These are phyloP conservation scores for Pagetopsis macropterus DNA, from an alignment of 2,797 vertebrate genomes.

Conservation along the genomic window DNA sequence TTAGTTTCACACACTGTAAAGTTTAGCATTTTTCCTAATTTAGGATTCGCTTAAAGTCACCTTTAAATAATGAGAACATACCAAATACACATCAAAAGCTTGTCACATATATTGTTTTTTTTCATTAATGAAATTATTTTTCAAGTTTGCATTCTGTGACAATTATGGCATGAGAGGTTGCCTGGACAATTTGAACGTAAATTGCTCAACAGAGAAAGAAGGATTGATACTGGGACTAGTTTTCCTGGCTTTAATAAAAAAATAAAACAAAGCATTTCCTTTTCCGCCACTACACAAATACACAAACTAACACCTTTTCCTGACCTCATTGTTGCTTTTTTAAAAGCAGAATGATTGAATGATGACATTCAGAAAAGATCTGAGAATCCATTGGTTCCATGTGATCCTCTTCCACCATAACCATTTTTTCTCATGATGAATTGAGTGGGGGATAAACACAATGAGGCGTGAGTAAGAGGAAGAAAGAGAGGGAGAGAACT, in stretches of 20 bases:
- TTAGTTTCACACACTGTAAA: neutral
- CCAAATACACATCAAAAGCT: neutral
- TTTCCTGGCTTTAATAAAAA: constrained; percentile 2
- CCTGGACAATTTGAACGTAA: too few species aligned
- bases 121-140: neutral
- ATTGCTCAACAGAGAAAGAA: neutral
- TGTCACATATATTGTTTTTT: neutral
- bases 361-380: constrained; percentile 40
- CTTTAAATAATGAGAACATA: neutral
- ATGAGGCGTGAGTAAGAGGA: constrained; percentile 7
- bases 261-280: neutral
- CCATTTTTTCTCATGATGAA: constrained; percentile 60
- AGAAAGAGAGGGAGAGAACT: constrained; percentile 35
- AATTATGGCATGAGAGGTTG: neutral
- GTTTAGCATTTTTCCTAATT: too few species aligned
- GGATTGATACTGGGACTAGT: neutral
- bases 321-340: constrained; percentile 33
- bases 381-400: constrained; percentile 60
- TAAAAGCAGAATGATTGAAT: constrained; percentile 36
- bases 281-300: constrained; percentile 8
- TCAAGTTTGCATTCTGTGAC: neutral
- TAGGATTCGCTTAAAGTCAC: neutral
- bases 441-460: constrained; percentile 26
- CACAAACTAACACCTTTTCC: constrained; percentile 19
- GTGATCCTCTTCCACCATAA: constrained; percentile 37